Evolutionary conservation across 2,888 invertebrate species (phyloP), one percentile per base, ranked within the genome.

Genomic region (Clivina fossor): DNA sequence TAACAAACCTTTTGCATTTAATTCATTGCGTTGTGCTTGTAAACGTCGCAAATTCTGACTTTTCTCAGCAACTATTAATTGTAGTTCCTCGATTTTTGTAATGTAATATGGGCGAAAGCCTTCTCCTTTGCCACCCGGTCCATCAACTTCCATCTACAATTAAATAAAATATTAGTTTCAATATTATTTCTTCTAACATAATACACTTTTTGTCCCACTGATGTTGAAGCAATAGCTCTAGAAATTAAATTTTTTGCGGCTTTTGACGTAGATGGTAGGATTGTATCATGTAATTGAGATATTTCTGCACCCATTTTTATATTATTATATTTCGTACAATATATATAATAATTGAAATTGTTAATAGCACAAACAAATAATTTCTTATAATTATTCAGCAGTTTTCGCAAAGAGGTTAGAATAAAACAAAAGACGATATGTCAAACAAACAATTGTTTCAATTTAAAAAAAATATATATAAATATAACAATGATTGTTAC

Each of bases 21-120:
- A 84, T 74, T 99, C 98, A 81, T 99, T 99, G 63, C 98, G 82
- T 73, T 99, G 98, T 11, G 99, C 99, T 77, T 98, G 97, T 59
- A 99, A 78, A 71, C 99, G 88, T 51, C 98, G 83, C 46, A 99
- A 80, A 76, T 99, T 98, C 75, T 97, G 97, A 64, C 93, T 91
- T 71, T 98, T 98, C 68, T 98, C 97, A n/a, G 94, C 92, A 3
- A 98, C 95, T 64, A 93, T 84, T 50, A 97, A 80, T 74, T 96
- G 95, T 16, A 98, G 78, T 74, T 98, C 97, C 75, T 99, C 98
- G 60, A 97, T 97, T 78, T 99, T 98, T 44, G 95, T 94, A 65
- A 94, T 89, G 71, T 97, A 99, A 76, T 99, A 99, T 0, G 93
- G 91, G 60, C 93, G 87, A 70, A 97, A 92, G 1, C 93, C 94